phyloP scores from a whole-genome alignment of 1,140 invertebrate genomes.

The Phymorhynchus buccinoides region DNA sequence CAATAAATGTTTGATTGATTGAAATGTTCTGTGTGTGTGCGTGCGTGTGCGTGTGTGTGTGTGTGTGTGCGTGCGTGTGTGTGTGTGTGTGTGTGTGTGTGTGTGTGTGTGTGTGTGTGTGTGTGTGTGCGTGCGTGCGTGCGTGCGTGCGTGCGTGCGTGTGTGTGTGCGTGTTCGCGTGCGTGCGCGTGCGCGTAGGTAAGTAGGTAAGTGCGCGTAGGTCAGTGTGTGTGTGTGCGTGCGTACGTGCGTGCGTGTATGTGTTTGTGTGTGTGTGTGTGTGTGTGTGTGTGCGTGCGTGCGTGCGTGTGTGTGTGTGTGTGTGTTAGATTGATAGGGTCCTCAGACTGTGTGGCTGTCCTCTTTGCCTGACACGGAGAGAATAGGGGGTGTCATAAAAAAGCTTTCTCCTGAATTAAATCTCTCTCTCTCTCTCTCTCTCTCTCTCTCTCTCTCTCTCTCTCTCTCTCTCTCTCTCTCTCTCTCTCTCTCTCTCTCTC shows the following conservation, averaged over 20 bases:
- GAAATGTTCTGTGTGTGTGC: neutral
- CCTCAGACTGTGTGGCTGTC: neutral
- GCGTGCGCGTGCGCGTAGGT: neutral
- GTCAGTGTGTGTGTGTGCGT: neutral
- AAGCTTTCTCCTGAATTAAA: neutral
- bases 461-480: neutral
- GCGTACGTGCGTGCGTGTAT: neutral
- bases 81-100: neutral
- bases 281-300: neutral
- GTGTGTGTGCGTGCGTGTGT: neutral
- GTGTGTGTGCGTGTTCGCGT: neutral
- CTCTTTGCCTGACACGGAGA: neutral
- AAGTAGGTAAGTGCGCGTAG: too few species aligned
- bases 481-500: neutral
- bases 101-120: neutral
- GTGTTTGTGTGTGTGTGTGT: neutral
- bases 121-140: neutral
- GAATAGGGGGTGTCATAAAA: neutral
- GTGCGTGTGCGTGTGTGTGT: neutral
- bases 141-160: neutral
- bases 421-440: neutral
- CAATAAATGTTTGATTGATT: too few species aligned
- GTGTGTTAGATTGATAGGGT: too few species aligned
- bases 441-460: neutral
- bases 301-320: neutral